Evolutionary conservation across 2,797 vertebrate species (phyloP).

Genomic region (Sebastolobus alascanus): DNA sequence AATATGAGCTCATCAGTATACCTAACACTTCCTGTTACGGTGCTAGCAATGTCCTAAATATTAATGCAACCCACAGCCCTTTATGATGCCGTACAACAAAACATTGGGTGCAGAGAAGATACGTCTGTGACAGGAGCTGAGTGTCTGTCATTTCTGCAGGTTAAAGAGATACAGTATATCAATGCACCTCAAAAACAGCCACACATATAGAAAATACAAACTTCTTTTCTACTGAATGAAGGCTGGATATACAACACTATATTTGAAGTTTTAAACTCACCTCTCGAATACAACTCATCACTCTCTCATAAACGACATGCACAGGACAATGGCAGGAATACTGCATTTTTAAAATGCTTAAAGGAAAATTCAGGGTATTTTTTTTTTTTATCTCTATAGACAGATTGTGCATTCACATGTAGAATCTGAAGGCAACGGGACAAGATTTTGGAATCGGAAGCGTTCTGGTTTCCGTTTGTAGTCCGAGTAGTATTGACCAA

Average conservation of each 20-base stretch:
- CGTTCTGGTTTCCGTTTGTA: too few relatives aligned
- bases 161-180: slow-evolving; percentile 27
- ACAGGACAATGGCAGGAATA: background rate
- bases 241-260: background rate
- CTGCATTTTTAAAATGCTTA: background rate
- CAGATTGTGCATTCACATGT: too few relatives aligned
- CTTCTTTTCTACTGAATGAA: too few relatives aligned
- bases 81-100: slow-evolving; percentile 29
- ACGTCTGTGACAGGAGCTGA: slow-evolving; percentile 46
- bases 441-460: too few relatives aligned
- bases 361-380: background rate
- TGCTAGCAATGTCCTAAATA: slow-evolving; percentile 49
- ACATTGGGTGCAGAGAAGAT: slow-evolving; percentile 9
- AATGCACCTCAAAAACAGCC: slow-evolving; percentile 4
- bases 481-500: too few relatives aligned
- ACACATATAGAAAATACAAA: background rate
- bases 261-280: background rate
- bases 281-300: background rate
- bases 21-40: slow-evolving; percentile 52
- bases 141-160: slow-evolving; percentile 51
- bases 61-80: slow-evolving; percentile 46
- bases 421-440: too few relatives aligned
- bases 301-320: background rate
- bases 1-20: slow-evolving; percentile 75
- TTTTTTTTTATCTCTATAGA: too few relatives aligned